Conservation (phyloP, 2,888 invertebrate species). For the Tromatobia lineatoria region DNA sequence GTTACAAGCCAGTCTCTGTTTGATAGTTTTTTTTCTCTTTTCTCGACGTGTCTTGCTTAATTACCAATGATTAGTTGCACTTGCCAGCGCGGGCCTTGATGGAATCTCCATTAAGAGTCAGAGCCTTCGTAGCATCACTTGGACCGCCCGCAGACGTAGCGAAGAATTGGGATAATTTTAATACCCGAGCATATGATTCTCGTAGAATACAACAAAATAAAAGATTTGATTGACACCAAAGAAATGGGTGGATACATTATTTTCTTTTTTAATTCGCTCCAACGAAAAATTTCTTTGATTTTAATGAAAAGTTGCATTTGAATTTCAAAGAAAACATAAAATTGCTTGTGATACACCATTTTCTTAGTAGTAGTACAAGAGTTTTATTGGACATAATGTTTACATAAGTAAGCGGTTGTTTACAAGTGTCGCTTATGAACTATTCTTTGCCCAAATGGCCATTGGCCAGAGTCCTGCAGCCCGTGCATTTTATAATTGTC, state of each 20-base stretch:
- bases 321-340: too few relatives aligned
- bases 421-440: not conserved
- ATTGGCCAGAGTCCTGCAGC: too few relatives aligned
- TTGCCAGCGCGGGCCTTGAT: slow-evolving; percentile 24
- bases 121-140: slow-evolving; percentile 6
- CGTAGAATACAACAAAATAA: too few relatives aligned
- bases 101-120: slow-evolving; percentile 13
- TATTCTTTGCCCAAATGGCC: not conserved
- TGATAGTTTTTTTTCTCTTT: not conserved
- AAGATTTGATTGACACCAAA: too few relatives aligned
- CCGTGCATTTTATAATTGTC: not conserved
- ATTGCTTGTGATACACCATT: too few relatives aligned
- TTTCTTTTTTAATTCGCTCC: too few relatives aligned
- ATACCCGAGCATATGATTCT: not conserved
- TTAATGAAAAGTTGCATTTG: too few relatives aligned
- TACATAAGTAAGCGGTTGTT: not conserved
- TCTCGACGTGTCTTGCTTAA: slow-evolving; percentile 26
- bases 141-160: slow-evolving; percentile 31
- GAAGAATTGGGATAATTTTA: slow-evolving; percentile 41
- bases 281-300: too few relatives aligned
- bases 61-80: slow-evolving; percentile 53
- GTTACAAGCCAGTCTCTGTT: not conserved
- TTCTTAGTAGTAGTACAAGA: slow-evolving; percentile 1
- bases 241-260: too few relatives aligned
- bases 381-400: not conserved